Evolutionary conservation across 2,797 vertebrate species (phyloP), one percentile per base, ranked within the genome.

Genomic region (Falco columbarius): DNA sequence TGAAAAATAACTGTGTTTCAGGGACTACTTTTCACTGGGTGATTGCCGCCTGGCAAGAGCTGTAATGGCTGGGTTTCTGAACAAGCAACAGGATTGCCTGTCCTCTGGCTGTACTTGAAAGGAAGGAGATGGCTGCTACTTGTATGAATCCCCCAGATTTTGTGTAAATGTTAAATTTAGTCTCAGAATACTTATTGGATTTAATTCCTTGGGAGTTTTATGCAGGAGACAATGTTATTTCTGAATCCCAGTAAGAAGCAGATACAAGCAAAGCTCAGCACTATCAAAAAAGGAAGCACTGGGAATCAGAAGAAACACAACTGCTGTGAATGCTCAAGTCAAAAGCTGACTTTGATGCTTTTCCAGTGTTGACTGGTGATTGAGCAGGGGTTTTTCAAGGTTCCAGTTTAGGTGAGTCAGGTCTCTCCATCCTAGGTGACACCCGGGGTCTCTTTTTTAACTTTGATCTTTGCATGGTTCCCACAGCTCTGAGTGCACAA

Each of bases 21-120:
- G 76, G 44, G 44, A 22, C 68, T 68, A 19, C 22, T 79, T 86
- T 54, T 52, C 27, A 23, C 20, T 49, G 27, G 56, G 14, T 30
- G 55, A 27, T 58, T 72, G 32, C 27, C 3, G 1, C 56, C 4
- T 3, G 40, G 15, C 0, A 4, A n/a, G 14, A 36, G 10, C 16
- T 22, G 12, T 24, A 18, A 42, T 0, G 3, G 9, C 14, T n/a
- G 30, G 6, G 22, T 42, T 72, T 85, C 70, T 86, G 66, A 73
- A 49, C 14, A 27, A 68, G 40, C 23, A 12, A 12, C 23, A 19
- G 34, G 7, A 17, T 49, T 47, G 9, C 24, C 29, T 52, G 59
- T 77, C 66, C 47, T 72, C 68, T 71, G 62, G 27, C 32, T 75
- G 40, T 42, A 7, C 38, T 67, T 1, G 1, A 30, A 76, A 51